phyloP scores from a whole-genome alignment of 1,140 invertebrate species.

The Babylonia areolata region DNA sequence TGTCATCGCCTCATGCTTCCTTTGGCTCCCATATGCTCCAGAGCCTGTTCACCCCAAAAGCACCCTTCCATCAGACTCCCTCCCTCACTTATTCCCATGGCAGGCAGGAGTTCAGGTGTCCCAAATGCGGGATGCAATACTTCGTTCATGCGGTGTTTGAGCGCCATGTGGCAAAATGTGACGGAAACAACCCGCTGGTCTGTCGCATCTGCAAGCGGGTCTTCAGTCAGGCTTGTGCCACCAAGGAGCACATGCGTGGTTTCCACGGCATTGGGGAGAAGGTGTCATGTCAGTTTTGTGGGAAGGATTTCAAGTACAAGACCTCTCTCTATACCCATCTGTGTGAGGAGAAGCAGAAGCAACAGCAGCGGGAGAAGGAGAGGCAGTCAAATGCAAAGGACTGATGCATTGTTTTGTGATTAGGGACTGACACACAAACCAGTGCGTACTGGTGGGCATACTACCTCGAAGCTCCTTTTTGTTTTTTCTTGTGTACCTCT shows the following conservation, averaged over 20 bases:
- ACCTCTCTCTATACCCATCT: slow-evolving; percentile 45
- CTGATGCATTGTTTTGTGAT: no score
- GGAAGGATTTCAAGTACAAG: slow-evolving; percentile 47
- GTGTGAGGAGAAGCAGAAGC: slow-evolving; percentile 35
- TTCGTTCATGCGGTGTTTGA: not conserved
- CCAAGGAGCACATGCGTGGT: slow-evolving; percentile 48
- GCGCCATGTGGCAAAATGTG: slow-evolving; percentile 22
- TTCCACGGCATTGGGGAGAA: slow-evolving; percentile 49
- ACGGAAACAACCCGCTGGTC: slow-evolving; percentile 33
- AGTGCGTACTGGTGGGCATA: no score
- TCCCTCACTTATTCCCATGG: not conserved
- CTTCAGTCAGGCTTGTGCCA: slow-evolving; percentile 49
- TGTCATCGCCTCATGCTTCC: not conserved
- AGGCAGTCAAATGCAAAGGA: not conserved
- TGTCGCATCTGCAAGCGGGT: slow-evolving; percentile 34
- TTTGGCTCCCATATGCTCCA: not conserved
- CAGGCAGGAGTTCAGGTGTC: slow-evolving; percentile 9
- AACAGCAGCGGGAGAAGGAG: slow-evolving; percentile 1
- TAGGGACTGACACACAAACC: no score
- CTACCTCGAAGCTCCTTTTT: no score
- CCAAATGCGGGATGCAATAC: slow-evolving; percentile 9
- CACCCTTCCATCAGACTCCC: not conserved
- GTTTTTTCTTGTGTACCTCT: no score
- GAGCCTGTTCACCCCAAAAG: not conserved
- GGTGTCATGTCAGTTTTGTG: slow-evolving; percentile 43